phyloP scores from a whole-genome alignment of 2,888 invertebrate species.

The Ellobium chinense region DNA sequence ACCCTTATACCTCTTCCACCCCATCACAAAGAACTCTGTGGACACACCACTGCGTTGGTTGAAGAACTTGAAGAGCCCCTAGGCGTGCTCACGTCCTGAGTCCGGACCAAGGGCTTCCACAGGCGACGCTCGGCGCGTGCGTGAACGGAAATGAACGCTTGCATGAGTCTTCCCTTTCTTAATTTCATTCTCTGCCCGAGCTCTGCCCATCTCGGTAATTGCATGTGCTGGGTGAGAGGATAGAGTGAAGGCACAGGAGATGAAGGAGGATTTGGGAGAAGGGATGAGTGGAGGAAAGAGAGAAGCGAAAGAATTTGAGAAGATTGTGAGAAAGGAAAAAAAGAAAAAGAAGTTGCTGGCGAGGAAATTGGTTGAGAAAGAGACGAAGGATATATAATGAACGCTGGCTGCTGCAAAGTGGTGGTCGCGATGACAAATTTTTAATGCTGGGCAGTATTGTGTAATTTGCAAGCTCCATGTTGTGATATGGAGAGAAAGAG shows the following conservation, averaged over 20 bases:
- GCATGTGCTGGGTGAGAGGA: slow-evolving; percentile 10
- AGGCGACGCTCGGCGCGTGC: slow-evolving; percentile 33
- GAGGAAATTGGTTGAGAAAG: background rate
- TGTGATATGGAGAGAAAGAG: background rate
- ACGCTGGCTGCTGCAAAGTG: no score
- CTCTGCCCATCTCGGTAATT: slow-evolving; percentile 19
- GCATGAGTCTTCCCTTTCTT: slow-evolving; percentile 34
- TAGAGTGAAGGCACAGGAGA: no score
- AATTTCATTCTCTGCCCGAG: slow-evolving; percentile 22
- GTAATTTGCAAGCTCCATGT: no score
- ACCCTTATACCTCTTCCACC: no score
- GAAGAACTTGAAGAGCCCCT: background rate
- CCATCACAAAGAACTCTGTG: no score
- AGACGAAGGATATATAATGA: background rate
- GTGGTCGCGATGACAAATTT: no score
- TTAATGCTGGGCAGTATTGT: no score
- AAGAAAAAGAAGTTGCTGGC: background rate
- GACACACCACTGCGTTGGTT: no score
- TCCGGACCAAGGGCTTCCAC: slow-evolving; percentile 20
- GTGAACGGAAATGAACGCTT: slow-evolving; percentile 43
- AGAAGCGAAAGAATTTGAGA: background rate
- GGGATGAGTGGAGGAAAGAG: background rate
- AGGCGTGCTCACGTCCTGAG: slow-evolving; percentile 6
- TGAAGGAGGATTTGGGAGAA: background rate
- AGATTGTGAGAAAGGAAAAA: background rate